These are phyloP conservation scores for Polyommatus icarus DNA, from an alignment of 2,888 invertebrate species.

Conservation along the genomic window DNA sequence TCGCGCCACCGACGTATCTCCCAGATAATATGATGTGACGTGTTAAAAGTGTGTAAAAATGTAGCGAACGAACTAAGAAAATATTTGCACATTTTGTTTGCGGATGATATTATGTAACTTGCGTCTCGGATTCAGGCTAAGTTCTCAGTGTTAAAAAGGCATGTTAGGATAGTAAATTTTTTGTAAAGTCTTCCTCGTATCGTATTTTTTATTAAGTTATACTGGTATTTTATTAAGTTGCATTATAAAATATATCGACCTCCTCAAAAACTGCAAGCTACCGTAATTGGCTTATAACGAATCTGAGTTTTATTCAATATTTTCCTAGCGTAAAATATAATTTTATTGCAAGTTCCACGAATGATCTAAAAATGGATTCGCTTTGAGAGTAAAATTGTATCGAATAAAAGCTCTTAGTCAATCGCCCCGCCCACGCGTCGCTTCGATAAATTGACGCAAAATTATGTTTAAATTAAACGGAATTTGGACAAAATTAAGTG, in stretches of 20 bases:
- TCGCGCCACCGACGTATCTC: background rate
- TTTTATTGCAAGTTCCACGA: background rate
- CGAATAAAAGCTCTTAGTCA: background rate
- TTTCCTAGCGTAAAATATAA: background rate
- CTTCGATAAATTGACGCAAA: slow-evolving; percentile 11
- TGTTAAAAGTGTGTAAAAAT: background rate
- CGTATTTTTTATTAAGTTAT: background rate
- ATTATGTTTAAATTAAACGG: background rate
- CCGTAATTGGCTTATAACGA: background rate
- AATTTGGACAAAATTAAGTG: slow-evolving; percentile 4
- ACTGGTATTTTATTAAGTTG: background rate
- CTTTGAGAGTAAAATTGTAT: slow-evolving; percentile 10
- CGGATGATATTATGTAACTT: background rate
- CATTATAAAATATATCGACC: background rate
- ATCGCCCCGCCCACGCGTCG: background rate
- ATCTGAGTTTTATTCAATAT: background rate
- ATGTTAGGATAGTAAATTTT: background rate
- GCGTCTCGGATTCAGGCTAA: background rate
- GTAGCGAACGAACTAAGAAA: background rate
- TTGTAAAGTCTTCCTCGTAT: background rate
- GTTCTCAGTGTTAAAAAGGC: background rate
- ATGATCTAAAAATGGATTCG: background rate
- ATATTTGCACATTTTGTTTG: background rate
- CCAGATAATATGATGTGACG: background rate
- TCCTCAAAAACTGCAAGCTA: background rate